A percentile compares a stretch with the other conserved stretches of the same genome.
Evolutionary conservation across 2,113 vertebrate species (phyloP).

Genomic region (Pseudonaja textilis): DNA sequence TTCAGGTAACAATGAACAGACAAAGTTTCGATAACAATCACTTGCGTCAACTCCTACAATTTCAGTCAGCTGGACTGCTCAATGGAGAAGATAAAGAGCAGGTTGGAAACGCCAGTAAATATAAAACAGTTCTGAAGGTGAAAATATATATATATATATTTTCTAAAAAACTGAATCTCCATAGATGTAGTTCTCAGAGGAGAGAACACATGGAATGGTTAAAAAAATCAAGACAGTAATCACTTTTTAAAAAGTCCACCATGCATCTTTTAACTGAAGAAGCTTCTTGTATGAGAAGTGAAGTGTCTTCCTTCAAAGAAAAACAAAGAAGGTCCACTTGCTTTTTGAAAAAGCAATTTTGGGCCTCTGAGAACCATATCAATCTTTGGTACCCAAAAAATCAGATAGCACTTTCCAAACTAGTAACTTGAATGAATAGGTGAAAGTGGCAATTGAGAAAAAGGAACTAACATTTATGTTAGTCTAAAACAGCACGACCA

Average conservation of each 20-base stretch:
- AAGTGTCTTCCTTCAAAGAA: too few relatives aligned
- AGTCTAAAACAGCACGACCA: background rate
- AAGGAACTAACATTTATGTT: background rate
- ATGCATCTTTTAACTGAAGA: too few relatives aligned
- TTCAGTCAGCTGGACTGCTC: background rate
- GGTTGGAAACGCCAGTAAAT: background rate
- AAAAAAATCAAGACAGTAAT: too few relatives aligned
- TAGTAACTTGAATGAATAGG: background rate
- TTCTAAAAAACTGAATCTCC: background rate
- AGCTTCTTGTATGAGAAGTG: too few relatives aligned
- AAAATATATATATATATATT: background rate
- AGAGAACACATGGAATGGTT: too few relatives aligned
- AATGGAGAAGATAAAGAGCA: background rate
- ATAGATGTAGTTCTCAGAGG: too few relatives aligned
- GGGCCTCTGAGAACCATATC: background rate
- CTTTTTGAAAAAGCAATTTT: too few relatives aligned
- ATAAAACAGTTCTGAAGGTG: background rate
- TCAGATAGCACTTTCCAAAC: background rate
- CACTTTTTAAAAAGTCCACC: too few relatives aligned
- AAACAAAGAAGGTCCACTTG: too few relatives aligned
- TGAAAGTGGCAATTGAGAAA: background rate
- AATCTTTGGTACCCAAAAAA: background rate
- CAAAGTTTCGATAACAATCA: background rate
- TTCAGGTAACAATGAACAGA: background rate
- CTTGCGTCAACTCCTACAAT: background rate